Conservation (phyloP, 2,888 invertebrate genomes). For the Leucophora obtusa region DNA sequence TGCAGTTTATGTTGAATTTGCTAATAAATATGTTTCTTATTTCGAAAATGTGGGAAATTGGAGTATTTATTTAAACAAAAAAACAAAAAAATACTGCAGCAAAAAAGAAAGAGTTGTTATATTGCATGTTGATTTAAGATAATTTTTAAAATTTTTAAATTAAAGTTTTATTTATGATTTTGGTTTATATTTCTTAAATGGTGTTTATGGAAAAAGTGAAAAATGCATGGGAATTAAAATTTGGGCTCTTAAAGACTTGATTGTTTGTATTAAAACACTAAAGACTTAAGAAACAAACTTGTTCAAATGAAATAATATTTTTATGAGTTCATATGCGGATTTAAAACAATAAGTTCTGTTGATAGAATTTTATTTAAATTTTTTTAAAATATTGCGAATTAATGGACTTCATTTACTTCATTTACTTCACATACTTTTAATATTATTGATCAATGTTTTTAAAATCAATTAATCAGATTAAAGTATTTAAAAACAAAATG, state of each 20-base stretch:
- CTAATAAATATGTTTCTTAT: constrained; percentile 44
- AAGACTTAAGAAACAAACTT: neutral
- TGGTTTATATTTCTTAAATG: constrained; percentile 11
- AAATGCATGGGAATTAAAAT: neutral
- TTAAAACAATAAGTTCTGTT: too few relatives aligned
- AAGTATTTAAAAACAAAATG: too few relatives aligned
- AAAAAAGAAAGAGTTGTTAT: constrained; percentile 23
- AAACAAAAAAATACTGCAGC: constrained; percentile 13
- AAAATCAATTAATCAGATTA: too few relatives aligned
- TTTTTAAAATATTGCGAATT: too few relatives aligned
- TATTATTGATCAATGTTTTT: too few relatives aligned
- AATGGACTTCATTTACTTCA: too few relatives aligned
- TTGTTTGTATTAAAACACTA: neutral
- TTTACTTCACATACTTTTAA: too few relatives aligned
- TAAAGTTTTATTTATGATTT: constrained; percentile 27
- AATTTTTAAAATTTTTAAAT: constrained; percentile 42
- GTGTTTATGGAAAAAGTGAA: neutral
- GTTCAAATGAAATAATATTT: too few relatives aligned
- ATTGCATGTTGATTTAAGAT: constrained; percentile 61
- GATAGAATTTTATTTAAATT: too few relatives aligned
- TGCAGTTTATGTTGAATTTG: neutral
- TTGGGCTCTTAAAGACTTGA: neutral
- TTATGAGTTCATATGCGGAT: too few relatives aligned
- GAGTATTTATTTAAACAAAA: constrained; percentile 45
- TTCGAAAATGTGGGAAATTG: constrained; percentile 59